These are phyloP conservation scores for Scrobipalpa costella DNA, from an alignment of 2,888 invertebrate species.

Conservation along the genomic window DNA sequence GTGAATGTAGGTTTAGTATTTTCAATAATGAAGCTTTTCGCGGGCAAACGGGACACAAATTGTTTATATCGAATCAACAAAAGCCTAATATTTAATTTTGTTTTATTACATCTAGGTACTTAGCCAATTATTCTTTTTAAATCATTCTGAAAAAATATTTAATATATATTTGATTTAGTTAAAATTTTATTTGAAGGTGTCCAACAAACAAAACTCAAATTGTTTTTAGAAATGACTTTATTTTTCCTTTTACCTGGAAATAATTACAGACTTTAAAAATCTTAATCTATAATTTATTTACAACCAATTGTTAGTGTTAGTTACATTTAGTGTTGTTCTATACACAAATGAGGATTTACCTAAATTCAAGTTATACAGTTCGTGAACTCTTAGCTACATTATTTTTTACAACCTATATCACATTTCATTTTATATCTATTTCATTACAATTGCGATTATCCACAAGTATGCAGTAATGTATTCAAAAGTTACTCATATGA, in stretches of 20 bases:
- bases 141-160: too few relatives aligned
- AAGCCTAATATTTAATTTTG: too few relatives aligned
- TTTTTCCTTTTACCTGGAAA: constrained; percentile 71
- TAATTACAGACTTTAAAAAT: constrained; percentile 80
- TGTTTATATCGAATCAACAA: too few relatives aligned
- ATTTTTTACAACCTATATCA: constrained; percentile 81
- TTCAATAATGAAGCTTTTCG: too few relatives aligned
- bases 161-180: too few relatives aligned
- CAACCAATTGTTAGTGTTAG: constrained; percentile 59
- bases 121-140: too few relatives aligned
- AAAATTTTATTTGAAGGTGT: too few relatives aligned
- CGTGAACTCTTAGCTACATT: constrained; percentile 65
- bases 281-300: constrained; percentile 77
- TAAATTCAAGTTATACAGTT: constrained; percentile 58
- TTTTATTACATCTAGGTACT: too few relatives aligned
- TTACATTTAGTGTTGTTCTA: constrained; percentile 61
- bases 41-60: too few relatives aligned
- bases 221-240: constrained; percentile 74
- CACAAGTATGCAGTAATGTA: constrained; percentile 28
- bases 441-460: constrained; percentile 35
- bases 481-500: constrained; percentile 22
- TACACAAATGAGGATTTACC: constrained; percentile 55
- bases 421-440: constrained; percentile 75
- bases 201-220: background rate
- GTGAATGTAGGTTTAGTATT: too few relatives aligned